These are phyloP conservation scores for Cyanoderma ruficeps DNA, from an alignment of 2,113 vertebrate species.

Conservation along the genomic window DNA sequence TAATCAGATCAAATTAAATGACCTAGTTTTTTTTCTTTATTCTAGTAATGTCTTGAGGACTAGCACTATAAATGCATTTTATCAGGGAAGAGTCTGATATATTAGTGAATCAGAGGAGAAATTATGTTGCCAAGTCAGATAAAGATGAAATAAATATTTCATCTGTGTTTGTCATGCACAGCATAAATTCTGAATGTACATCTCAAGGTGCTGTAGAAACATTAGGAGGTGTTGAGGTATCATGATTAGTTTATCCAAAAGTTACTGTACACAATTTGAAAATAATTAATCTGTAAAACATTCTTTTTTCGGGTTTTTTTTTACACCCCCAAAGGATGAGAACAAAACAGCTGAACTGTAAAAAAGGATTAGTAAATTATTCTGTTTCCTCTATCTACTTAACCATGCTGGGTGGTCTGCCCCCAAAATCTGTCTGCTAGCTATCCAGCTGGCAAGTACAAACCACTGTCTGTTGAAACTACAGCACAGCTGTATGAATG, in stretches of 20 bases:
- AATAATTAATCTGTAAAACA: background rate
- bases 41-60: background rate
- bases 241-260: background rate
- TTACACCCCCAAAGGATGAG: background rate
- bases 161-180: background rate
- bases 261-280: background rate
- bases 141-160: background rate
- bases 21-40: background rate
- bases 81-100: background rate
- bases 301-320: background rate
- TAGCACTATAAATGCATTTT: background rate
- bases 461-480: background rate
- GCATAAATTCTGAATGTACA: background rate
- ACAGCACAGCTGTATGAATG: background rate
- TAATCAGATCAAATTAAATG: constrained; percentile 26
- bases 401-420: constrained; percentile 22
- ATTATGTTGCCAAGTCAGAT: background rate
- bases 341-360: background rate
- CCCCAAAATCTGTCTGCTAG: background rate
- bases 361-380: background rate
- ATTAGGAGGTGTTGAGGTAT: background rate
- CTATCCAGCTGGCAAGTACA: constrained; percentile 10
- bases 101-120: background rate
- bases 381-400: background rate
- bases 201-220: background rate